Evolutionary conservation across 2,797 vertebrate genomes (phyloP).

Genomic region (Vespertilio murinus): DNA sequence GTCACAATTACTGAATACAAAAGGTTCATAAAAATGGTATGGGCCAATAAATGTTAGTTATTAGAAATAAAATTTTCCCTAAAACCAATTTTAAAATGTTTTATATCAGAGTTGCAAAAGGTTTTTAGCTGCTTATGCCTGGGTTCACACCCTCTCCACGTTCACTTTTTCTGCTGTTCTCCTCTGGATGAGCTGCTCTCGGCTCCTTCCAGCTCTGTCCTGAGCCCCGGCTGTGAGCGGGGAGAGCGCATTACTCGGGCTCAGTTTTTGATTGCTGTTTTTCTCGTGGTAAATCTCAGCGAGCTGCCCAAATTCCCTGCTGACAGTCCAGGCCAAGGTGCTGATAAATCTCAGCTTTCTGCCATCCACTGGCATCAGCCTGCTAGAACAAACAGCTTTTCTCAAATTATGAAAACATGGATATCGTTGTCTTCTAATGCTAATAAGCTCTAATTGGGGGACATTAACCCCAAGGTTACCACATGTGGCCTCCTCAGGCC

Average conservation of each 20-base stretch:
- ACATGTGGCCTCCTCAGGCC: not conserved
- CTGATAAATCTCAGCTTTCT: slow-evolving; percentile 19
- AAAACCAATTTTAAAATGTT: not conserved
- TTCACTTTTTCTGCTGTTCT: not conserved
- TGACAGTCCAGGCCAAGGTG: not conserved
- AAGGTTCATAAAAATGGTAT: not conserved
- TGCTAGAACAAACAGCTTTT: slow-evolving; percentile 35
- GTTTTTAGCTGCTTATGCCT: not conserved
- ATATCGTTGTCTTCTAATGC: not conserved
- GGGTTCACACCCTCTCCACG: not conserved
- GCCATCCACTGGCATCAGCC: not conserved
- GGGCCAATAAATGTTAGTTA: not conserved
- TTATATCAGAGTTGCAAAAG: not conserved
- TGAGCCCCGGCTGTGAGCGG: not conserved
- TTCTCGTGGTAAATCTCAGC: slow-evolving; percentile 21
- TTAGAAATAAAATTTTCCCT: not conserved
- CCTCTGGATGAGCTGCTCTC: not conserved
- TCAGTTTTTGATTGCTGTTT: slow-evolving; percentile 58
- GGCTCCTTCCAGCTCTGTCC: not conserved
- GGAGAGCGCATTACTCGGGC: slow-evolving; percentile 15
- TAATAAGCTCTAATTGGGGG: slow-evolving; percentile 26
- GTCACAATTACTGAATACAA: not conserved
- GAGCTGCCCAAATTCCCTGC: slow-evolving; percentile 5
- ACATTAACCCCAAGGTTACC: not conserved
- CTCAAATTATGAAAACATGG: slow-evolving; percentile 39